phyloP scores from a whole-genome alignment of 2,888 invertebrate genomes.

The Anodontia alba region DNA sequence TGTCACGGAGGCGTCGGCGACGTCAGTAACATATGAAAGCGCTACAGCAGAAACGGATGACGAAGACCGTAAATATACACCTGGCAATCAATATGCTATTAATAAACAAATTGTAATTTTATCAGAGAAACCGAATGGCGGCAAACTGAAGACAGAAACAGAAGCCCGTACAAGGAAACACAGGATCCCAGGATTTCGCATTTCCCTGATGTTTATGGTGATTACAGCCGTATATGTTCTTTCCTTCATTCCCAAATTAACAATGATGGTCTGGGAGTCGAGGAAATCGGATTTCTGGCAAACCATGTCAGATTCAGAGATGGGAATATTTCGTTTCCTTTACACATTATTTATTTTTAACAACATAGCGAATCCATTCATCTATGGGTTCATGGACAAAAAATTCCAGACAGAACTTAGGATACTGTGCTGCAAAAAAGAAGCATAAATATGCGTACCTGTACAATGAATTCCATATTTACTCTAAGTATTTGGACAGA shows the following conservation, averaged over 20 bases:
- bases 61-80: not conserved
- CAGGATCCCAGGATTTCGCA: not conserved
- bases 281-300: constrained; percentile 3
- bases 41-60: not conserved
- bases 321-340: not conserved
- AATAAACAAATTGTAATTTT: not conserved
- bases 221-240: not conserved
- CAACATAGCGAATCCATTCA: not conserved
- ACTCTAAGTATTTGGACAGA: too few relatives aligned
- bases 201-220: not conserved
- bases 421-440: not conserved
- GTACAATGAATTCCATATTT: too few relatives aligned
- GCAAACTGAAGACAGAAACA: not conserved
- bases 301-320: not conserved
- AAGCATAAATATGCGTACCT: too few relatives aligned
- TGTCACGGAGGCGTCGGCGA: not conserved
- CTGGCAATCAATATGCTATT: not conserved
- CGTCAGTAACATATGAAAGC: not conserved
- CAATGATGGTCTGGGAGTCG: not conserved
- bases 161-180: not conserved
- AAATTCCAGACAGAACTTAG: not conserved
- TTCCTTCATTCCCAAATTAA: not conserved
- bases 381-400: not conserved
- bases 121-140: not conserved
- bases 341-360: not conserved